Percentiles rank a stretch among this genome's conserved stretches.
These are phyloP conservation scores for Sinocyclocheilus anshuiensis DNA, from an alignment of 2,113 vertebrate species.

Conservation along the genomic window DNA sequence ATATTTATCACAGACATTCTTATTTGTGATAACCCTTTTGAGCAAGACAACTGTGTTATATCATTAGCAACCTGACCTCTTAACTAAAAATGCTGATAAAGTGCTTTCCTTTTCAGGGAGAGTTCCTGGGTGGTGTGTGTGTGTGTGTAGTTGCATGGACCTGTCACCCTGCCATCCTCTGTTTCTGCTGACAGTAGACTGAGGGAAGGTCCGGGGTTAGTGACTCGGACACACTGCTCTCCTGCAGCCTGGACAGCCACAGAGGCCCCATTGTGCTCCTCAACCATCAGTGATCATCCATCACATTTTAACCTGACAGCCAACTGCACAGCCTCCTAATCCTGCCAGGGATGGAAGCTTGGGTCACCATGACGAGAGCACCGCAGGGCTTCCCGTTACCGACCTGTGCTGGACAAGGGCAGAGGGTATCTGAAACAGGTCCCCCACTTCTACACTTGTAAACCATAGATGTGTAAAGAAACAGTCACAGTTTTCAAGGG, in stretches of 20 bases:
- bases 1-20: neutral
- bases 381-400: neutral
- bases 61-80: conserved; percentile 33
- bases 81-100: conserved; percentile 63
- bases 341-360: conserved; percentile 60
- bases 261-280: conserved; percentile 82
- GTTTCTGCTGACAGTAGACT: conserved; percentile 75
- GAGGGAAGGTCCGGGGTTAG: conserved; percentile 75
- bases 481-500: neutral
- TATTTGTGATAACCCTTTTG: neutral
- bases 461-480: neutral
- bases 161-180: conserved; percentile 35
- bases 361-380: conserved; percentile 55
- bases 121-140: conserved; percentile 7
- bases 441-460: too few relatives aligned
- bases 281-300: conserved; percentile 86
- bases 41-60: conserved; percentile 6
- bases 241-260: conserved; percentile 69
- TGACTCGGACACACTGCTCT: conserved; percentile 80
- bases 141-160: conserved; percentile 48
- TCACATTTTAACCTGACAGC: conserved; percentile 89
- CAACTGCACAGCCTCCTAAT: conserved; percentile 72
- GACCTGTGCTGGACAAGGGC: neutral
- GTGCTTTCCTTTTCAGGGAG: conserved; percentile 44
- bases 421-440: neutral